These are phyloP conservation scores for Amblyjoppa proteus DNA, from an alignment of 2,888 invertebrate genomes.

Conservation along the genomic window DNA sequence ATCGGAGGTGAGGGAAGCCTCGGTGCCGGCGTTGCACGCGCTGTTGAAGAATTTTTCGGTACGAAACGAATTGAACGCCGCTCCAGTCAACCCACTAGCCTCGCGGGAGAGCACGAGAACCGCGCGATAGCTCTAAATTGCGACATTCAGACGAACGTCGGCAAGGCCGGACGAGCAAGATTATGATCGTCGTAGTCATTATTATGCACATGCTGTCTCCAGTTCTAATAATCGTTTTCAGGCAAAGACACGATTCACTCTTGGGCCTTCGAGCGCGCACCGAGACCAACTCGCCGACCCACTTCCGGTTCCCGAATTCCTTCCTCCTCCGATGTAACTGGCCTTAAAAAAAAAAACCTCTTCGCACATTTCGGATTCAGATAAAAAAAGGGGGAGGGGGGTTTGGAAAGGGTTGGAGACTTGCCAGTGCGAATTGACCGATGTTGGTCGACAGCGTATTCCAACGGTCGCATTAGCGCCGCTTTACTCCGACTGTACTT, in stretches of 20 bases:
- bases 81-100: constrained; percentile 5
- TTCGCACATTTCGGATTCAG: neutral
- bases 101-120: constrained; percentile 28
- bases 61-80: constrained; percentile 16
- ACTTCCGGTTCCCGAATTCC: constrained; percentile 39
- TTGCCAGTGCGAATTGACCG: neutral
- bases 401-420: neutral
- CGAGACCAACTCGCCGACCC: constrained; percentile 4
- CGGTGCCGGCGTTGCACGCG: constrained; percentile 20
- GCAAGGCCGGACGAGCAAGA: constrained; percentile 82
- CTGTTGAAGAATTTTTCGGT: constrained; percentile 13
- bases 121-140: constrained; percentile 75
- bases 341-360: no score
- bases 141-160: constrained; percentile 79
- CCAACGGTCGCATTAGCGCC: constrained; percentile 42
- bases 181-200: constrained; percentile 78
- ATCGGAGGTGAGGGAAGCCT: neutral
- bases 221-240: constrained; percentile 63
- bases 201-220: constrained; percentile 67
- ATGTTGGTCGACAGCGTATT: constrained; percentile 24
- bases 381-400: neutral
- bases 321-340: neutral
- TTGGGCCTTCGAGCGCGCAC: constrained; percentile 11
- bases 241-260: constrained; percentile 58
- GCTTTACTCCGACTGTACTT: constrained; percentile 76